A percentile compares a stretch with the other conserved stretches of the same genome.
Evolutionary conservation across 2,113 vertebrate species (phyloP).

Genomic region (Engraulis encrasicolus): DNA sequence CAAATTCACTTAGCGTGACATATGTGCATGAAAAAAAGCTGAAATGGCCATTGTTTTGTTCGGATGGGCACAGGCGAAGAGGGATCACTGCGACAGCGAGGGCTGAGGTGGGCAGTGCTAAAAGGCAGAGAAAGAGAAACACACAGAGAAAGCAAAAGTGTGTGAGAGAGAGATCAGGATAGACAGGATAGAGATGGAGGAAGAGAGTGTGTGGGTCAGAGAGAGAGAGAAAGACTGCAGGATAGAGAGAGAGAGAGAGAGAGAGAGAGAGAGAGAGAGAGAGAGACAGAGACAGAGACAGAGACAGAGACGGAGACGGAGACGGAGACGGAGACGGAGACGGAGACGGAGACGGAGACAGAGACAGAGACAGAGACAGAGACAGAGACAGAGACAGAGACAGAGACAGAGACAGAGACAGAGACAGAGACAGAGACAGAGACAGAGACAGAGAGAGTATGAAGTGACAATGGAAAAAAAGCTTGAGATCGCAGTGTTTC

Average conservation of each 20-base stretch:
- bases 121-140: conserved; percentile 6
- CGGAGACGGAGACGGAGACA: neutral
- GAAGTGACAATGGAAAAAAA: too few species aligned
- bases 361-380: neutral
- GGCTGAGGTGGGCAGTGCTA: neutral
- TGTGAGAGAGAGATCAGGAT: neutral
- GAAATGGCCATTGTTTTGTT: conserved; percentile 68
- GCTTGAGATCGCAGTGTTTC: conserved; percentile 15
- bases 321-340: neutral
- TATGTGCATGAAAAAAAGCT: conserved; percentile 76
- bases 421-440: too few species aligned
- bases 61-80: conserved; percentile 43
- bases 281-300: neutral
- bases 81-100: neutral
- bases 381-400: too few species aligned
- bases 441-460: neutral
- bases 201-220: too few species aligned
- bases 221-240: too few species aligned
- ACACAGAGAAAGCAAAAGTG: neutral
- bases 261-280: too few species aligned
- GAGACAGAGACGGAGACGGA: too few species aligned
- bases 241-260: neutral
- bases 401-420: neutral
- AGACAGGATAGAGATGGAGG: neutral
- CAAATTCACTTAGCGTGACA: conserved; percentile 72